A percentile compares a stretch with the other conserved stretches of the same genome.
Evolutionary conservation across 2,888 invertebrate genomes (phyloP).

Genomic region (Catocala nupta): DNA sequence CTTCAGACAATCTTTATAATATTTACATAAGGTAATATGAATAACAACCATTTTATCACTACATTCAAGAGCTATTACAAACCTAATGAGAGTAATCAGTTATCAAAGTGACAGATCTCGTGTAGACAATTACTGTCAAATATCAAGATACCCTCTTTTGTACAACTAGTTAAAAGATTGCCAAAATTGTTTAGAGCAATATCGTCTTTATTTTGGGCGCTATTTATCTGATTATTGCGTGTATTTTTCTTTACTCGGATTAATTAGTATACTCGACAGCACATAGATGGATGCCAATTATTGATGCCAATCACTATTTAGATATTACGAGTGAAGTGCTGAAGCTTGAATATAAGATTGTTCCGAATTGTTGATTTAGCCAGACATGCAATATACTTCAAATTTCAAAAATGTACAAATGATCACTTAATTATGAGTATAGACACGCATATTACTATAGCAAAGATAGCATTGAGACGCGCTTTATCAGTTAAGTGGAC

Average conservation of each 20-base stretch:
- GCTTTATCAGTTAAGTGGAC: constrained; percentile 62
- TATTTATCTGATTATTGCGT: constrained; percentile 14
- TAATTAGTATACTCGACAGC: constrained; percentile 17
- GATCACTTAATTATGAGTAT: constrained; percentile 33
- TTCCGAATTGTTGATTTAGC: constrained; percentile 4
- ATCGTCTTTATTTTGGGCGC: constrained; percentile 3
- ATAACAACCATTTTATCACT: too few species aligned
- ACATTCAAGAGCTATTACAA: not conserved
- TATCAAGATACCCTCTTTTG: constrained; percentile 15
- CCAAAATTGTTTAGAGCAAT: constrained; percentile 6
- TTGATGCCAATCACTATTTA: constrained; percentile 31
- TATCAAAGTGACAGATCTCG: constrained; percentile 17
- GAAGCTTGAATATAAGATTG: constrained; percentile 13
- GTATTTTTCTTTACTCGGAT: constrained; percentile 8
- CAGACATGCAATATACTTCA: not conserved
- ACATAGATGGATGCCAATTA: constrained; percentile 17
- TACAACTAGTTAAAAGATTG: not conserved
- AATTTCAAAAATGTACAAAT: constrained; percentile 31
- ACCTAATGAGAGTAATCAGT: constrained; percentile 21
- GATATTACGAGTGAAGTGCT: constrained; percentile 23
- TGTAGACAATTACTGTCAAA: constrained; percentile 3
- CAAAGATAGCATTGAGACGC: constrained; percentile 47
- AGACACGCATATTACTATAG: constrained; percentile 45
- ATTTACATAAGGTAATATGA: too few species aligned
- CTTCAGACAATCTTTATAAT: too few species aligned